These are phyloP conservation scores for Bombus waltoni DNA, from an alignment of 1,140 invertebrate genomes.

Conservation along the genomic window DNA sequence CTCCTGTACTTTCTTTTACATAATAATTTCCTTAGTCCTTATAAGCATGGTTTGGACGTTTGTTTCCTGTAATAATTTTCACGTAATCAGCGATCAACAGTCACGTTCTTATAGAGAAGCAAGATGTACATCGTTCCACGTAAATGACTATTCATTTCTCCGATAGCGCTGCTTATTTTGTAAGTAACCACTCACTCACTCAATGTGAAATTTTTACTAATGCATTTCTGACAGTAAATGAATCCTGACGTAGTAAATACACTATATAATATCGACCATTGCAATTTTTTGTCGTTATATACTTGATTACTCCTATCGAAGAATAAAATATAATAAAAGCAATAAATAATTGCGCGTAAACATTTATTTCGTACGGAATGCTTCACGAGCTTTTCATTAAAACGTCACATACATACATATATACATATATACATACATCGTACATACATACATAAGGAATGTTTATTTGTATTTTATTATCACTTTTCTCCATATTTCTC, in stretches of 20 bases:
- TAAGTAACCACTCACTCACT: background rate
- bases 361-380: no score
- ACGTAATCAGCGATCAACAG: constrained; percentile 28
- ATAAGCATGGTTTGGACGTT: background rate
- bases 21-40: constrained; percentile 14
- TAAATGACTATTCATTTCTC: constrained; percentile 22
- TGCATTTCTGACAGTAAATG: background rate
- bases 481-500: background rate
- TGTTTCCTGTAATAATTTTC: constrained; percentile 20
- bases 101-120: background rate
- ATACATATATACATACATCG: no score
- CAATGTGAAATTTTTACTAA: constrained; percentile 1
- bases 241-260: background rate
- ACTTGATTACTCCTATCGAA: no score
- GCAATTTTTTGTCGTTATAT: no score
- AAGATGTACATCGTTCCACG: background rate
- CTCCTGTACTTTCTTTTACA: constrained; percentile 14
- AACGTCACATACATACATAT: no score
- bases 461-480: background rate
- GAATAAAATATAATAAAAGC: no score
- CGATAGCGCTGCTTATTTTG: background rate
- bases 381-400: background rate
- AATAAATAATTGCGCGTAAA: no score
- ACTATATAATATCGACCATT: no score
- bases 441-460: background rate